Percentiles rank a stretch among this genome's conserved stretches.
Conservation (phyloP, 1,140 invertebrate species). For the Paraescarpia echinospica region DNA sequence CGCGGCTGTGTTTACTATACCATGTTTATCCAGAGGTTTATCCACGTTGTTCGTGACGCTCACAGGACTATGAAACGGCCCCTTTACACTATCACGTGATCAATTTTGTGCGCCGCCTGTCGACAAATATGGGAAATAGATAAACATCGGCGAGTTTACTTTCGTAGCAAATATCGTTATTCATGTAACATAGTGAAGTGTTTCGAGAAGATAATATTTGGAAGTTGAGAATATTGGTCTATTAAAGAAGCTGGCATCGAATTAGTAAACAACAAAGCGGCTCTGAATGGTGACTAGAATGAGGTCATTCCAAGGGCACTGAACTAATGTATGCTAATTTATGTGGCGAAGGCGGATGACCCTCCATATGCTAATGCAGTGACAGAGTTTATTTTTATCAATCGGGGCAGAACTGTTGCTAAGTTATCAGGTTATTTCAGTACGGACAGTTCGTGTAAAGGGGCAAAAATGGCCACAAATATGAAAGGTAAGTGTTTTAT, state of each 20-base stretch:
- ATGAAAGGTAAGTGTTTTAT: conserved; percentile 1
- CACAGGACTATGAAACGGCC: background rate
- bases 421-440: conserved; percentile 6
- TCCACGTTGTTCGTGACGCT: background rate
- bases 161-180: background rate
- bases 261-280: background rate
- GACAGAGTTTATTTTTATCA: conserved; percentile 6
- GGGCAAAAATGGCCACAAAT: background rate
- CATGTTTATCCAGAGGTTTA: background rate
- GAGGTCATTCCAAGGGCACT: background rate
- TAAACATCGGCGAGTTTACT: conserved; percentile 5
- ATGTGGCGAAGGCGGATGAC: background rate
- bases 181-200: background rate
- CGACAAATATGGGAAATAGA: background rate
- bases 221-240: background rate
- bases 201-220: background rate
- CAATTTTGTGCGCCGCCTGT: background rate
- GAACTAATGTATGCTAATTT: background rate
- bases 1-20: background rate
- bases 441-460: background rate
- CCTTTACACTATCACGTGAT: background rate
- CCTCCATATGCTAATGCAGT: conserved; percentile 4
- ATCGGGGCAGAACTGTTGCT: conserved; percentile 3
- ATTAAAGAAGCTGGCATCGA: background rate
- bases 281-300: background rate